phyloP scores from a whole-genome alignment of 1,140 invertebrate species.

The Hypothenemus hampei region DNA sequence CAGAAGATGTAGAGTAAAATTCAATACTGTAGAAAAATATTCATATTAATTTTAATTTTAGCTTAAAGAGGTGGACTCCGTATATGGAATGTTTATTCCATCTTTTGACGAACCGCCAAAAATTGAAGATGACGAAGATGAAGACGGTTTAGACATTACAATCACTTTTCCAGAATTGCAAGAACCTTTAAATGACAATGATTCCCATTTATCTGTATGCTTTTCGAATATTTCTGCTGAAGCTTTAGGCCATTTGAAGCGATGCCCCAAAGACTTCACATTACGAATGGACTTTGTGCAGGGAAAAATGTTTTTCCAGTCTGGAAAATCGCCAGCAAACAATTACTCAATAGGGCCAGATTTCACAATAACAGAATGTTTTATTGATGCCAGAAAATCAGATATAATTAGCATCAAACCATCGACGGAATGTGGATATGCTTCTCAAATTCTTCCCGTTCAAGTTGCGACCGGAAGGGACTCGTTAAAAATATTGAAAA shows the following conservation, averaged over 20 bases:
- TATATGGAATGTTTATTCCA: slow-evolving; percentile 26
- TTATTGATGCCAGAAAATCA: slow-evolving; percentile 16
- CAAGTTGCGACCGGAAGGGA: slow-evolving; percentile 6
- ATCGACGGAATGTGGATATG: slow-evolving; percentile 23
- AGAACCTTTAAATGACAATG: slow-evolving; percentile 2
- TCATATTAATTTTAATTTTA: background rate
- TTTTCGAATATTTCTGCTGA: slow-evolving; percentile 25
- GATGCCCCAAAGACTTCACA: slow-evolving; percentile 30
- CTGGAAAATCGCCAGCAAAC: slow-evolving; percentile 16
- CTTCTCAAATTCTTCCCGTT: slow-evolving; percentile 25
- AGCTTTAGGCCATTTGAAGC: slow-evolving; percentile 18
- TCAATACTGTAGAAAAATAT: no score
- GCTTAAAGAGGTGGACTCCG: slow-evolving; percentile 15
- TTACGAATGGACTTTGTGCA: slow-evolving; percentile 25
- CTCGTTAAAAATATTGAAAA: slow-evolving; percentile 19
- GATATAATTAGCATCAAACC: slow-evolving; percentile 28
- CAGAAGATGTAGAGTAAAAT: no score
- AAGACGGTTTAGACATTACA: slow-evolving; percentile 24
- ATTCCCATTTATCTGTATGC: slow-evolving; percentile 21
- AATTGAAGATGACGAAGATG: slow-evolving; percentile 26
- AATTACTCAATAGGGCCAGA: slow-evolving; percentile 22
- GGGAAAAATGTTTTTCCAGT: slow-evolving; percentile 24
- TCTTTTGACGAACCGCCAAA: slow-evolving; percentile 15
- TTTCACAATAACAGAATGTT: slow-evolving; percentile 16
- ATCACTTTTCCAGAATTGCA: slow-evolving; percentile 27